Percentiles rank a stretch among this genome's conserved stretches.
Evolutionary conservation across 2,888 invertebrate species (phyloP).

Genomic region (Epiblema foenella): DNA sequence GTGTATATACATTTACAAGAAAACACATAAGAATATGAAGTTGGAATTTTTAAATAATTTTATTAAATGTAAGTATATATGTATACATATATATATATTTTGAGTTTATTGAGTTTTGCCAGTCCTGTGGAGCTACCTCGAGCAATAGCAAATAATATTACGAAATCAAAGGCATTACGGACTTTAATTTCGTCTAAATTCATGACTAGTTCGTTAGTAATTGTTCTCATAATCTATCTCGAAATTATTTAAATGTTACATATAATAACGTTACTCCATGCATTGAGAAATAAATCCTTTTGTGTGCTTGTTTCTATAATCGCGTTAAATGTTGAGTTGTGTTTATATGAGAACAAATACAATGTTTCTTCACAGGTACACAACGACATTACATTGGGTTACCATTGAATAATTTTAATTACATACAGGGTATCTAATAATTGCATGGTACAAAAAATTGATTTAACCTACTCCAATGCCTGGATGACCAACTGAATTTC

Average conservation of each 20-base stretch:
- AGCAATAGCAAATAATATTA: too few relatives aligned
- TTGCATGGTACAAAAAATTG: slow-evolving; percentile 18
- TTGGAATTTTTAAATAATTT: too few relatives aligned
- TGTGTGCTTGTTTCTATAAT: neutral
- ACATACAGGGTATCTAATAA: slow-evolving; percentile 13
- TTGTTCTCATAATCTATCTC: neutral
- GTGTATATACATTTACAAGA: too few relatives aligned
- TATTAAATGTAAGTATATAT: too few relatives aligned
- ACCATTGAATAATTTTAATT: neutral
- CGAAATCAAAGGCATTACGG: too few relatives aligned
- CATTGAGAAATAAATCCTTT: neutral
- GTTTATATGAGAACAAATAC: neutral
- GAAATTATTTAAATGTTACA: neutral
- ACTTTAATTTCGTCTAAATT: neutral
- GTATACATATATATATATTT: too few relatives aligned
- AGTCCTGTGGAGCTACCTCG: too few relatives aligned
- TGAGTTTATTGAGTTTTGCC: too few relatives aligned
- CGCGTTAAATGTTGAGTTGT: neutral
- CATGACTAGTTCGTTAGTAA: neutral
- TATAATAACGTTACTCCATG: neutral
- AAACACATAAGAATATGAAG: too few relatives aligned
- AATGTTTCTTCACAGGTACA: neutral
- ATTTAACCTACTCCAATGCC: neutral
- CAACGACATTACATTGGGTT: neutral
- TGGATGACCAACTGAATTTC: neutral